Conservation (phyloP, 2,113 vertebrate genomes). For the Plestiodon gilberti region DNA sequence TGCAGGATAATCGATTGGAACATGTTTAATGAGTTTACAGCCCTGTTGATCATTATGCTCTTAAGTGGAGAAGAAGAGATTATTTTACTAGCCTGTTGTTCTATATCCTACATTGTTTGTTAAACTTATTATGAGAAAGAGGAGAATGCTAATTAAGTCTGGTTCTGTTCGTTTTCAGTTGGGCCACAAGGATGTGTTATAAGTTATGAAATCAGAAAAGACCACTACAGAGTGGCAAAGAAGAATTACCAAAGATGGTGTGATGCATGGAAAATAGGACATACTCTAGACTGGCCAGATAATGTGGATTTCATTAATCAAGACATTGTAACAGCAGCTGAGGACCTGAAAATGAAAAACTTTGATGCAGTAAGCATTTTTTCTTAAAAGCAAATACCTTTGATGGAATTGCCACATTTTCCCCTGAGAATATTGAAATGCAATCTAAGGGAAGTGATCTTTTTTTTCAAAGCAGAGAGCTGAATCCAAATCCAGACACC, state of each 20-base stretch:
- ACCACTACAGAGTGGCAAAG: constrained; percentile 83
- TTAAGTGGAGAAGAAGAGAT: background rate
- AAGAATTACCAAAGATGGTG: constrained; percentile 87
- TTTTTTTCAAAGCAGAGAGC: background rate
- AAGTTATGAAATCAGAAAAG: constrained; percentile 88
- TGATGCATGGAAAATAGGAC: constrained; percentile 80
- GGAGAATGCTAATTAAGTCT: background rate
- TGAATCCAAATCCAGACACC: no score
- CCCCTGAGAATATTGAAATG: background rate
- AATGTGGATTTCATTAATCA: constrained; percentile 85
- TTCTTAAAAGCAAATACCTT: background rate
- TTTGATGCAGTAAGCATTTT: constrained; percentile 86
- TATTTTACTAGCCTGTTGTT: background rate
- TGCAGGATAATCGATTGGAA: background rate
- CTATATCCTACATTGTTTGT: background rate
- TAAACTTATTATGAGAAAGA: background rate
- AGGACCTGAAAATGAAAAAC: constrained; percentile 75
- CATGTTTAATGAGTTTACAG: background rate
- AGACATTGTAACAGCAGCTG: constrained; percentile 78
- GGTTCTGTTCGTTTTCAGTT: constrained; percentile 74
- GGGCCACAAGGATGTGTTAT: constrained; percentile 84
- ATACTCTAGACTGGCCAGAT: constrained; percentile 85
- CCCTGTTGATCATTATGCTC: background rate
- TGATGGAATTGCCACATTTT: background rate
- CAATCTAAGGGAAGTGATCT: background rate